Evolutionary conservation across 1,140 invertebrate genomes (phyloP).

Genomic region (Aphelenchoides besseyi): DNA sequence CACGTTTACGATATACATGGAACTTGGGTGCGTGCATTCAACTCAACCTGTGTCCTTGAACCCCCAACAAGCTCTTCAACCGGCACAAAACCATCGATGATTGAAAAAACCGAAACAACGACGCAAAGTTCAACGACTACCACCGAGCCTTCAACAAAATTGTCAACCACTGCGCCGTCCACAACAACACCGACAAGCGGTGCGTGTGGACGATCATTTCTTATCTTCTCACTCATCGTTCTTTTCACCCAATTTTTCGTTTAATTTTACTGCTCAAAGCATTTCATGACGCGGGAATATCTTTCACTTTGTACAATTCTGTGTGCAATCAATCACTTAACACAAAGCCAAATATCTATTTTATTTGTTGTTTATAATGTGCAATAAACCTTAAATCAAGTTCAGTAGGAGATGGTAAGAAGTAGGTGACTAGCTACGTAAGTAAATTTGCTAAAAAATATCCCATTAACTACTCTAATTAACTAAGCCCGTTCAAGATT

Average conservation of each 20-base stretch:
- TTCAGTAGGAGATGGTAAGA: too few species aligned
- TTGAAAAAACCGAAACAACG: neutral
- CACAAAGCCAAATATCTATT: too few species aligned
- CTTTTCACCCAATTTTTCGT: neutral
- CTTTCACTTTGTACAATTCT: neutral
- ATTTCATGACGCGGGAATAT: neutral
- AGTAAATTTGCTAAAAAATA: too few species aligned
- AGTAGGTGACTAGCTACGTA: too few species aligned
- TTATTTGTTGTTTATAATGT: too few species aligned
- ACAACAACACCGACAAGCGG: neutral
- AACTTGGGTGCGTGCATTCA: slow-evolving; percentile 50
- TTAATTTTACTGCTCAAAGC: neutral
- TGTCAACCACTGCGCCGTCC: neutral
- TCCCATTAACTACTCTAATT: too few species aligned
- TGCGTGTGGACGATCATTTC: neutral
- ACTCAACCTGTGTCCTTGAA: slow-evolving; percentile 37
- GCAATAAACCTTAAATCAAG: too few species aligned
- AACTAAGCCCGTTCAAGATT: too few species aligned
- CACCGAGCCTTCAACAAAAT: neutral
- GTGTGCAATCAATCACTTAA: too few species aligned
- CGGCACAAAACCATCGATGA: slow-evolving; percentile 4
- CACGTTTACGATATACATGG: slow-evolving; percentile 58
- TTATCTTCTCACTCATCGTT: neutral
- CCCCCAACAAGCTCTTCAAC: slow-evolving; percentile 18
- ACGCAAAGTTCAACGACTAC: neutral